Conservation (phyloP, 2,888 invertebrate species). For the Calameuta pallipes region DNA sequence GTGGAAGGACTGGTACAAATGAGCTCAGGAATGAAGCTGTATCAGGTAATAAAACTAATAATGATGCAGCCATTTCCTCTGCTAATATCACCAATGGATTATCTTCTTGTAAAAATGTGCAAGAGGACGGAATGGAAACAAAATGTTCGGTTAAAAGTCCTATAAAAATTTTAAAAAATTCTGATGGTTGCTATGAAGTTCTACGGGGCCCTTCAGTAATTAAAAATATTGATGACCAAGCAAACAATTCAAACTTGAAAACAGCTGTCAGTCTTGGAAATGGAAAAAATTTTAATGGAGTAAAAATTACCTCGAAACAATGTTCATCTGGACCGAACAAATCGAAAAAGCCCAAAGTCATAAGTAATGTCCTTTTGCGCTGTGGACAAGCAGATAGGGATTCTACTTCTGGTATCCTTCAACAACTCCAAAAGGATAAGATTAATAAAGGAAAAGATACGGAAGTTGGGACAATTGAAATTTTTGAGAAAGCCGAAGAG, state of each 20-base stretch:
- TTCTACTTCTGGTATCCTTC: not conserved
- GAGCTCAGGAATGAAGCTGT: not conserved
- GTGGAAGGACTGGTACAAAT: not conserved
- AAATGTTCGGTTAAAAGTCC: slow-evolving; percentile 48
- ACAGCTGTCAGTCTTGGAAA: slow-evolving; percentile 37
- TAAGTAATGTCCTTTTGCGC: slow-evolving; percentile 51
- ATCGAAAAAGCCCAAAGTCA: slow-evolving; percentile 52
- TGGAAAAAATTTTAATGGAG: slow-evolving; percentile 52
- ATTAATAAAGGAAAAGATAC: slow-evolving; percentile 9
- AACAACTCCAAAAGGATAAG: slow-evolving; percentile 30
- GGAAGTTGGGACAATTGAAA: not conserved
- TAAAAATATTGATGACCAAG: not conserved
- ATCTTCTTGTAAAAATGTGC: not conserved
- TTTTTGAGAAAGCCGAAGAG: slow-evolving; percentile 2
- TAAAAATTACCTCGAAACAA: slow-evolving; percentile 56
- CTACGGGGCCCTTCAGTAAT: slow-evolving; percentile 30
- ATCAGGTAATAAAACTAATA: not conserved
- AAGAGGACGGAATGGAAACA: not conserved
- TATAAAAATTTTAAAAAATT: slow-evolving; percentile 55
- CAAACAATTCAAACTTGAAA: slow-evolving; percentile 2
- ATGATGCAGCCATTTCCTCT: not conserved
- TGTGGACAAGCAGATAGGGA: slow-evolving; percentile 35
- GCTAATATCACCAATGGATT: too few relatives aligned
- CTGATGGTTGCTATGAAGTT: slow-evolving; percentile 55
- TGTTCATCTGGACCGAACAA: slow-evolving; percentile 41